These are phyloP conservation scores for Scaptomyza graminum DNA, from an alignment of 1,140 invertebrate genomes.

Conservation along the genomic window DNA sequence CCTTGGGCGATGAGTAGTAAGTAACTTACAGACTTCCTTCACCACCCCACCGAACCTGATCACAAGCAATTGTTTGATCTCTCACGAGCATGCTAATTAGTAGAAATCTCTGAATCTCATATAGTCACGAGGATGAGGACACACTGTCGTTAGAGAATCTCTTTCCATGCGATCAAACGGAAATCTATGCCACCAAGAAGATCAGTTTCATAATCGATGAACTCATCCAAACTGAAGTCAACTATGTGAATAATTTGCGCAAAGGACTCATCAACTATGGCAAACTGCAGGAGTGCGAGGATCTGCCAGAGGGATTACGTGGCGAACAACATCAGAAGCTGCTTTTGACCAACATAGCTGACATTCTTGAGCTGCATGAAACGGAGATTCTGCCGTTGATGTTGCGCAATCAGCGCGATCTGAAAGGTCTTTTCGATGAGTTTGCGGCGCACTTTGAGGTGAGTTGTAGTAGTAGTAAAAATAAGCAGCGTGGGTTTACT, in stretches of 20 bases:
- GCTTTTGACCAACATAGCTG: conserved; percentile 66
- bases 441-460: conserved; percentile 76
- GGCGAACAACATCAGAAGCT: conserved; percentile 57
- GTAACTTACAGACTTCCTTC: conserved; percentile 32
- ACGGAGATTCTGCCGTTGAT: conserved; percentile 75
- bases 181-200: conserved; percentile 79
- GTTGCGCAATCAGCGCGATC: conserved; percentile 74
- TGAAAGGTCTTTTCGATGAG: conserved; percentile 78
- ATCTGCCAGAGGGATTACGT: conserved; percentile 64
- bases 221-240: conserved; percentile 79
- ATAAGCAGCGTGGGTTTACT: conserved; percentile 3
- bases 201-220: conserved; percentile 82
- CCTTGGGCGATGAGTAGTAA: conserved; percentile 82
- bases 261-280: conserved; percentile 77
- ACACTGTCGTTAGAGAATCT: conserved; percentile 79
- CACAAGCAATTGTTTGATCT: background rate
- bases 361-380: conserved; percentile 76
- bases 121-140: conserved; percentile 81
- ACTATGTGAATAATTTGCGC: conserved; percentile 77
- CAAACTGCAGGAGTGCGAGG: conserved; percentile 41
- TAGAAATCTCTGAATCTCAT: background rate
- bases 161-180: conserved; percentile 81
- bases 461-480: conserved; percentile 28
- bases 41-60: background rate
- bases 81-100: no score